Conservation (phyloP, 2,797 vertebrate species). For the Eulemur albifrons region DNA sequence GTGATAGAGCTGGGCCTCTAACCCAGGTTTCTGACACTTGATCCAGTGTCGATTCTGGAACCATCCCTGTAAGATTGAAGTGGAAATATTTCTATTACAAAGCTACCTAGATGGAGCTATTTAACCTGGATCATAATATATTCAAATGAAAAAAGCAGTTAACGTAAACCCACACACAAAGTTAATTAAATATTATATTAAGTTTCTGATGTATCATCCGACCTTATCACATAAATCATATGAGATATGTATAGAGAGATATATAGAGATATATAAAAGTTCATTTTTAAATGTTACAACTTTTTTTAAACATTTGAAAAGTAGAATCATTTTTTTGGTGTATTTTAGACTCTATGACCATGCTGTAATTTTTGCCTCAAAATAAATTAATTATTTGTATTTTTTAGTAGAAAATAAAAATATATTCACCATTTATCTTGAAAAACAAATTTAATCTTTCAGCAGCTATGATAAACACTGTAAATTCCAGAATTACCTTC, state of each 20-base stretch:
- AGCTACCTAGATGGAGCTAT: background rate
- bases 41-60: background rate
- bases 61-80: background rate
- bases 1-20: background rate
- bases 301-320: background rate
- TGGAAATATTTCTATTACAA: background rate
- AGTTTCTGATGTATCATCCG: background rate
- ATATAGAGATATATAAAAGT: background rate
- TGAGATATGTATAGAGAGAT: too few relatives aligned
- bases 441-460: slow-evolving; percentile 24
- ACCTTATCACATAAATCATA: background rate
- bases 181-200: background rate
- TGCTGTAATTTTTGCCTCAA: background rate
- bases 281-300: background rate
- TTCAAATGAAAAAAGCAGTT: background rate
- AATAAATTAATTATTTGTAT: background rate
- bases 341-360: background rate
- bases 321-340: background rate
- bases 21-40: background rate
- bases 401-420: slow-evolving; percentile 1
- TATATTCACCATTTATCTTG: background rate
- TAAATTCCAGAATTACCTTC: background rate
- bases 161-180: background rate
- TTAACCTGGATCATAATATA: background rate
- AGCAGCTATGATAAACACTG: background rate